Evolutionary conservation across 1,140 invertebrate genomes (phyloP), one percentile per base, ranked within the genome.

Genomic region (Scaptomyza hsui): DNA sequence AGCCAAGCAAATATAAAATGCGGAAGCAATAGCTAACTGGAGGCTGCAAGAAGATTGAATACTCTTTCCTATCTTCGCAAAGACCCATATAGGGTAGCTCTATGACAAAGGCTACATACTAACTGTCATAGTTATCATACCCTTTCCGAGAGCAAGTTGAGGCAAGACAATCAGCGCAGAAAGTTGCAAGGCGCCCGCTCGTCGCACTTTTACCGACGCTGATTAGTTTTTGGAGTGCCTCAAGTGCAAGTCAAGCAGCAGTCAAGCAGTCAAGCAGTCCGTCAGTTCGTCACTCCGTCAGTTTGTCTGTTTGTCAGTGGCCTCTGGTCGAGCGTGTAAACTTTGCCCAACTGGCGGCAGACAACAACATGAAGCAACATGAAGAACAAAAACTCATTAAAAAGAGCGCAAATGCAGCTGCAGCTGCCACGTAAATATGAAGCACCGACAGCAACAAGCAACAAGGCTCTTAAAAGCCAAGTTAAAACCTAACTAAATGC

Each of bases 221-320:
- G 82, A 88, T 88, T 88, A 88, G 82, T 88, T 88, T 88, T 88
- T 88, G 71, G 72, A 88, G 82, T 78, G 82, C 78, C 82, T 75
- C 74, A 64, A 88, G 81, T 69, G 70, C 74, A 61, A 81, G 65
- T 68, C 74, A 74, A 73, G 45, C 74, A 75, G 81, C 68, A 81
- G 65, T 68, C 74, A 74, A 73, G 45, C 74, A 75, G 81, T 71
- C 81, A 79, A 76, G 55, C 60, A 63, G 45, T 39, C 39, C 42
- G 48, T 37, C 59, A 39, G 56, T 19, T 45, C 15, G 9, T 56
- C 44, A 69, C 59, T 64, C 73, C 45, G 56, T 64, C 78, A 77
- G 67, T 72, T 65, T 10, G 42, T 53, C 21, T 19, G 26, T 44
- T n/a, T 24, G 59, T 29, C 37, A 57, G 49, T 49, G 32, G 73